These are phyloP conservation scores for Pipistrellus kuhlii DNA, from an alignment of 2,797 vertebrate species.

Conservation along the genomic window DNA sequence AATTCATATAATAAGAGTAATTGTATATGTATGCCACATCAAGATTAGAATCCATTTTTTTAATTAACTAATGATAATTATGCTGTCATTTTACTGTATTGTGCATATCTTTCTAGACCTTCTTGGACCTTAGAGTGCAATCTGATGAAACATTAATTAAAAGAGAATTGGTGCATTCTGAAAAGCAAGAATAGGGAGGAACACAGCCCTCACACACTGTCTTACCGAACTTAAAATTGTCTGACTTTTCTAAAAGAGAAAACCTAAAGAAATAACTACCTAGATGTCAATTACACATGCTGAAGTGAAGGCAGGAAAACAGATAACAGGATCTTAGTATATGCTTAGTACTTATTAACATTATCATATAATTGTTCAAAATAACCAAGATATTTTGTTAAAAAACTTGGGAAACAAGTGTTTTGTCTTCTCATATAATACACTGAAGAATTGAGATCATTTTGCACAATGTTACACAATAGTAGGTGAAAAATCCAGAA, in stretches of 20 bases:
- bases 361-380: neutral
- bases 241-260: neutral
- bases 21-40: slow-evolving; percentile 41
- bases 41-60: slow-evolving; percentile 65
- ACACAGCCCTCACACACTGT: neutral
- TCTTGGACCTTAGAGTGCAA: slow-evolving; percentile 61
- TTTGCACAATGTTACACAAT: neutral
- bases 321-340: neutral
- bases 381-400: neutral
- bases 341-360: neutral
- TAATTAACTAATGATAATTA: slow-evolving; percentile 71
- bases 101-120: slow-evolving; percentile 34
- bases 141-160: slow-evolving; percentile 74
- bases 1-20: slow-evolving; percentile 60
- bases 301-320: slow-evolving; percentile 1
- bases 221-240: neutral
- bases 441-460: neutral
- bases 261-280: neutral
- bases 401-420: neutral
- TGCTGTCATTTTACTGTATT: slow-evolving; percentile 54
- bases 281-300: neutral
- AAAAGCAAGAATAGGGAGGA: neutral
- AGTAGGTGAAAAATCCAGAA: neutral
- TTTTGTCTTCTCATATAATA: neutral
- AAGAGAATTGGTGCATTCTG: slow-evolving; percentile 29